These are phyloP conservation scores for Eupsilia transversa DNA, from an alignment of 2,888 invertebrate genomes.

Conservation along the genomic window DNA sequence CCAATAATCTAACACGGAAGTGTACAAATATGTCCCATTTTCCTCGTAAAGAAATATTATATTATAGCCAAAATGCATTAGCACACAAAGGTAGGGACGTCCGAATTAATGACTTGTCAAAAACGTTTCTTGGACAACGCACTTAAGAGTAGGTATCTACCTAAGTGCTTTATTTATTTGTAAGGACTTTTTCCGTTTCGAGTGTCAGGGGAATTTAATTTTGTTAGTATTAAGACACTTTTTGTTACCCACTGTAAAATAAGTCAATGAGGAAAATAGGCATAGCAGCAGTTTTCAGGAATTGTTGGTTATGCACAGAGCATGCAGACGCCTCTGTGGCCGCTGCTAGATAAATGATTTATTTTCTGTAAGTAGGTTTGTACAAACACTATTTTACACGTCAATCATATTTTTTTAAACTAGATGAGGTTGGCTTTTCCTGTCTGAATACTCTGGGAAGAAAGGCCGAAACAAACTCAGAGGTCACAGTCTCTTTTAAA, in stretches of 20 bases:
- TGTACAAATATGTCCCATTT: constrained; percentile 49
- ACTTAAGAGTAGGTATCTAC: constrained; percentile 17
- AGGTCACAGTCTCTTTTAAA: too few species aligned
- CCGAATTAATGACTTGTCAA: constrained; percentile 62
- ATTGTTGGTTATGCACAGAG: too few species aligned
- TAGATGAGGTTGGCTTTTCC: too few species aligned
- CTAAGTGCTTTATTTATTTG: constrained; percentile 35
- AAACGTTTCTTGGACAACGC: constrained; percentile 45
- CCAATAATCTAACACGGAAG: constrained; percentile 34
- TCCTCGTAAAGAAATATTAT: constrained; percentile 42
- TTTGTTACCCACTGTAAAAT: background rate
- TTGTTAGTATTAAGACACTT: background rate
- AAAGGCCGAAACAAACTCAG: too few species aligned
- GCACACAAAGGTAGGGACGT: constrained; percentile 60
- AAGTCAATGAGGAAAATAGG: background rate
- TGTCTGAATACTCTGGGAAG: too few species aligned
- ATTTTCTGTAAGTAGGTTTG: too few species aligned
- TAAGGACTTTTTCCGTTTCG: constrained; percentile 2
- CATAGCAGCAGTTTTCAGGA: background rate
- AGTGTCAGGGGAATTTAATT: constrained; percentile 5
- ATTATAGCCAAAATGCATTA: constrained; percentile 67
- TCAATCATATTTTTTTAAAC: too few species aligned
- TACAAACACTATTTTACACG: too few species aligned
- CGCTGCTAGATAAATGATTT: too few species aligned
- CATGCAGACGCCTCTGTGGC: too few species aligned